Conservation (phyloP, 2,797 vertebrate species). For the Lates japonicus region DNA sequence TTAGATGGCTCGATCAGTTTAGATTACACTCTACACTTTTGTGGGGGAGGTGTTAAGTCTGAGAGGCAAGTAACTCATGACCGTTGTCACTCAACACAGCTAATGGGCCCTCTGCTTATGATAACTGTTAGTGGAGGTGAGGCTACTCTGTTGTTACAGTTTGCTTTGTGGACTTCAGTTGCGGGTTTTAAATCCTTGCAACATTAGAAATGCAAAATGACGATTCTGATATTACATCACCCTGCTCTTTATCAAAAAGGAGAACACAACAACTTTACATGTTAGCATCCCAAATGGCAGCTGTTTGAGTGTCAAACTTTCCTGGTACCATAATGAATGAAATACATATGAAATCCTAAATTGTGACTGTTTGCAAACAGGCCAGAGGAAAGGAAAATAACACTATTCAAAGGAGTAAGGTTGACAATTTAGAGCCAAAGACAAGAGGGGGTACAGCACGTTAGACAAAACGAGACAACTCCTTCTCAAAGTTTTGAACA, state of each 20-base stretch:
- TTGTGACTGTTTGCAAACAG: no score
- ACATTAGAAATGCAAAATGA: no score
- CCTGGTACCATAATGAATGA: background rate
- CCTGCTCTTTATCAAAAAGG: background rate
- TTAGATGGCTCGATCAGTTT: conserved; percentile 14
- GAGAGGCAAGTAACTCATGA: no score
- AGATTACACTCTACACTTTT: background rate
- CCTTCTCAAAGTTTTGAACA: background rate
- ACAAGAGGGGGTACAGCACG: conserved; percentile 17
- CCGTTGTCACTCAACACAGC: no score
- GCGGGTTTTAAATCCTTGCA: no score
- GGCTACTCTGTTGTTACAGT: background rate
- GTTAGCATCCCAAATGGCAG: background rate
- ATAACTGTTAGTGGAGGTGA: no score
- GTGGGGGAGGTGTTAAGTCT: no score
- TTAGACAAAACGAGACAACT: background rate
- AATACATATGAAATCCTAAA: background rate
- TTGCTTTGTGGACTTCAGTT: background rate
- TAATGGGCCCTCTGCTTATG: no score
- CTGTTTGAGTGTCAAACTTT: background rate
- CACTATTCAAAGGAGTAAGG: no score
- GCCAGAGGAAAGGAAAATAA: no score
- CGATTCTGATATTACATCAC: background rate
- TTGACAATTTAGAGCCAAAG: background rate
- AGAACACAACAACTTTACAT: background rate